Percentiles rank a stretch among this genome's conserved stretches.
Evolutionary conservation across 2,113 vertebrate species (phyloP).

Genomic region (Macroglossus sobrinus): DNA sequence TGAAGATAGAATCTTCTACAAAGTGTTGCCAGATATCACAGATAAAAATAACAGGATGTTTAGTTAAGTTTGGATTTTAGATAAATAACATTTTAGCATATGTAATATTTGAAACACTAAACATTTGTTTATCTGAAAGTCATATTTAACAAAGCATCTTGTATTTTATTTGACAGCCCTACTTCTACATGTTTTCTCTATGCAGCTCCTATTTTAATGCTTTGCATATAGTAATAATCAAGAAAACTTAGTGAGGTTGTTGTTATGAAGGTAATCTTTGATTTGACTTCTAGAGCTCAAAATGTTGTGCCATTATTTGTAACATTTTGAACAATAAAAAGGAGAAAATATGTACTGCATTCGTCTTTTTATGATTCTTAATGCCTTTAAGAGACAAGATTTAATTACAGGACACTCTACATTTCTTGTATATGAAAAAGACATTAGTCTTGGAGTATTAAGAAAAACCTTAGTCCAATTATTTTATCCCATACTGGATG

Average conservation of each 20-base stretch:
- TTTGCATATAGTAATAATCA: background rate
- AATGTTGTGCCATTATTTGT: background rate
- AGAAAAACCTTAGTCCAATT: background rate
- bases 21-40: background rate
- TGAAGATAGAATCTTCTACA: background rate
- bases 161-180: background rate
- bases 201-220: background rate
- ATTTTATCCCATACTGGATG: background rate
- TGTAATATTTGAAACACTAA: background rate
- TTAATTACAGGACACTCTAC: background rate
- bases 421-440: background rate
- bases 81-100: background rate
- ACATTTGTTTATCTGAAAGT: background rate
- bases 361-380: background rate
- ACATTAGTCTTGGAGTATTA: background rate
- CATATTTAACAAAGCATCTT: background rate
- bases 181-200: background rate
- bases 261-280: background rate
- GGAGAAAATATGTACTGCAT: background rate
- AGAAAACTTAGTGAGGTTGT: background rate
- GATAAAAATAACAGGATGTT: background rate
- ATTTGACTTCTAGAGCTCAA: background rate
- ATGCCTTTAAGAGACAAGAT: background rate
- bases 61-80: conserved; percentile 10
- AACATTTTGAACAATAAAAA: background rate